Conservation (phyloP, 2,797 vertebrate genomes). For the Gephyroberyx darwinii region DNA sequence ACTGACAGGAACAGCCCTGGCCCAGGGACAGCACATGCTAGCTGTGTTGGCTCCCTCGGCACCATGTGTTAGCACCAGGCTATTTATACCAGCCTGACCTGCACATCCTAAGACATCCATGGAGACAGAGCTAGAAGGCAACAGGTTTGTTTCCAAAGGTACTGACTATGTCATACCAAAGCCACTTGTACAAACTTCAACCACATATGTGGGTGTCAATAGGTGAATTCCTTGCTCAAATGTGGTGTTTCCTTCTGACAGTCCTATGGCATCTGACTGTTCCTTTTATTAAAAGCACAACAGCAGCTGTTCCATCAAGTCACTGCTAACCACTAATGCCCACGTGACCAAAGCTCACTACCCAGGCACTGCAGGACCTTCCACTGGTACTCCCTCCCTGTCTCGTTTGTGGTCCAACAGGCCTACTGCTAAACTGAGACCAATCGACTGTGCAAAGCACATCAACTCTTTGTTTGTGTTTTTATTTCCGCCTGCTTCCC, state of each 20-base stretch:
- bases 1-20: slow-evolving; percentile 62
- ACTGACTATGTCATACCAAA: slow-evolving; percentile 30
- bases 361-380: slow-evolving; percentile 35
- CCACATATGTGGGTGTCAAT: slow-evolving; percentile 15
- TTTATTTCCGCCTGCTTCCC: slow-evolving; percentile 63
- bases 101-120: slow-evolving; percentile 30
- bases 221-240: slow-evolving; percentile 8
- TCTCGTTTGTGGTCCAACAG: slow-evolving; percentile 55
- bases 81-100: slow-evolving; percentile 80
- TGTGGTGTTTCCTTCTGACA: not conserved
- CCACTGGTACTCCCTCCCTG: slow-evolving; percentile 46
- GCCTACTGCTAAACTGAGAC: slow-evolving; percentile 62
- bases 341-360: slow-evolving; percentile 50
- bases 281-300: slow-evolving; percentile 45
- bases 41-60: slow-evolving; percentile 58
- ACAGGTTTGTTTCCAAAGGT: slow-evolving; percentile 46
- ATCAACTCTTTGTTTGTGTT: slow-evolving; percentile 71
- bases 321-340: slow-evolving; percentile 52
- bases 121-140: slow-evolving; percentile 52
- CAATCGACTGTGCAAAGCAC: slow-evolving; percentile 56
- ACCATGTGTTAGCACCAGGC: slow-evolving; percentile 67
- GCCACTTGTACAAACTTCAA: not conserved
- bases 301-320: slow-evolving; percentile 41
- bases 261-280: slow-evolving; percentile 34
- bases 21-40: slow-evolving; percentile 55